Evolutionary conservation across 2,888 invertebrate species (phyloP).

Genomic region (Leptopilina drosophilae): DNA sequence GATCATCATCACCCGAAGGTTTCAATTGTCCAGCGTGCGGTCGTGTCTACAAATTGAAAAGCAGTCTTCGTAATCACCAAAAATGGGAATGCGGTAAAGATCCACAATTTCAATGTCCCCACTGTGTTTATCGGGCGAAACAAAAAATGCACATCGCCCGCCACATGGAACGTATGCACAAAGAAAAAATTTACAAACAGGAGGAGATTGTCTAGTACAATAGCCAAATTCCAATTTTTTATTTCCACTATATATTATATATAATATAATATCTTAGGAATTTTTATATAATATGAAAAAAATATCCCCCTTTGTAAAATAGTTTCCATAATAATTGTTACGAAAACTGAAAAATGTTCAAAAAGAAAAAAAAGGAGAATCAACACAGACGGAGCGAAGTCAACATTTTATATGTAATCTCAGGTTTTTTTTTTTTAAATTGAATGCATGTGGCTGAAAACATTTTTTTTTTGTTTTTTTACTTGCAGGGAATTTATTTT

Average conservation of each 20-base stretch:
- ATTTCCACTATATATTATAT: too few relatives aligned
- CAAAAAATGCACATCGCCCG: conserved; percentile 77
- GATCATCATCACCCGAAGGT: conserved; percentile 75
- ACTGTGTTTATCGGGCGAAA: conserved; percentile 76
- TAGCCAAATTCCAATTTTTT: conserved; percentile 9
- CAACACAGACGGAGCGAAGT: background rate
- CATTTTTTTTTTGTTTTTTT: background rate
- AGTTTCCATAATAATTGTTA: background rate
- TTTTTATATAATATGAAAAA: background rate
- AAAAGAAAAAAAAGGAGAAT: background rate
- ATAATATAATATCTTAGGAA: background rate
- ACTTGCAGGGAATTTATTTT: conserved; percentile 2
- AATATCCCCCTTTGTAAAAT: background rate
- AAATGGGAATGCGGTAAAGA: conserved; percentile 78
- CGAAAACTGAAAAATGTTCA: conserved; percentile 31
- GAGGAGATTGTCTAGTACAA: conserved; percentile 72
- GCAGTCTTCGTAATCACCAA: conserved; percentile 80
- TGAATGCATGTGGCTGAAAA: conserved; percentile 14
- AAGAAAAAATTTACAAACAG: conserved; percentile 76
- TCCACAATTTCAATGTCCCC: conserved; percentile 76
- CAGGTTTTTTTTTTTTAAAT: background rate
- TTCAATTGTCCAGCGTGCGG: conserved; percentile 91
- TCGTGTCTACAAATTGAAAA: conserved; percentile 91
- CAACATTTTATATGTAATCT: background rate
- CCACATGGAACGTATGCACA: conserved; percentile 78